Evolutionary conservation across 2,113 vertebrate species (phyloP).

Genomic region (Vidua chalybeata): DNA sequence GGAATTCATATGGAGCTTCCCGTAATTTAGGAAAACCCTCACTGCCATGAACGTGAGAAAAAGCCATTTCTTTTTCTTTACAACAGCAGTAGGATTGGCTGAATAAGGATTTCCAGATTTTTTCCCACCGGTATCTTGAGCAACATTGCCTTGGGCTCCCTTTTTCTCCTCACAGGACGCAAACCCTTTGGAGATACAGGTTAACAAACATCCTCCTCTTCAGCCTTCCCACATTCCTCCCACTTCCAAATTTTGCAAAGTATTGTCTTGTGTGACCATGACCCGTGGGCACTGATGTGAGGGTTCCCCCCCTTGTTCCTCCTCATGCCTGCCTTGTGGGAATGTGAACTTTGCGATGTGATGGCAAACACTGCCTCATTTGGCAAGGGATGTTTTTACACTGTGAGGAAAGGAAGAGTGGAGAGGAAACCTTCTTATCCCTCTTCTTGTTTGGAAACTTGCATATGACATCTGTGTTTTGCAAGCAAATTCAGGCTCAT

Average conservation of each 20-base stretch:
- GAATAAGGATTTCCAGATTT: background rate
- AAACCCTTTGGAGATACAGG: background rate
- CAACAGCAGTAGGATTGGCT: background rate
- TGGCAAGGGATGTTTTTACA: background rate
- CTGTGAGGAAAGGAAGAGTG: background rate
- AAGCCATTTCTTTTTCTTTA: background rate
- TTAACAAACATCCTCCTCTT: slow-evolving; percentile 32
- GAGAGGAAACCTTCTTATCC: background rate
- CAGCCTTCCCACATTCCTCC: background rate
- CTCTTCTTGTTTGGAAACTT: background rate
- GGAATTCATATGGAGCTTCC: background rate
- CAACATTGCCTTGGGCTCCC: background rate
- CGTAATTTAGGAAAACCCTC: background rate
- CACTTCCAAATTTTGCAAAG: slow-evolving; percentile 33
- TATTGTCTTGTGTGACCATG: slow-evolving; percentile 46
- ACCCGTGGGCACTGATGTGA: background rate
- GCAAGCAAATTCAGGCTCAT: background rate
- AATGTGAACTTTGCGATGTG: slow-evolving; percentile 45
- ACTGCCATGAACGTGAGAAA: background rate
- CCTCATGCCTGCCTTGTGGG: background rate
- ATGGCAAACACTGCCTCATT: background rate
- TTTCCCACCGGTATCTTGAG: background rate
- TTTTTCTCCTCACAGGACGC: background rate
- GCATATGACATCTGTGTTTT: fast-evolving
- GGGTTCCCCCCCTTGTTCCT: background rate